Evolutionary conservation across 2,888 invertebrate genomes (phyloP).

Genomic region (Spilosoma lubricipeda): DNA sequence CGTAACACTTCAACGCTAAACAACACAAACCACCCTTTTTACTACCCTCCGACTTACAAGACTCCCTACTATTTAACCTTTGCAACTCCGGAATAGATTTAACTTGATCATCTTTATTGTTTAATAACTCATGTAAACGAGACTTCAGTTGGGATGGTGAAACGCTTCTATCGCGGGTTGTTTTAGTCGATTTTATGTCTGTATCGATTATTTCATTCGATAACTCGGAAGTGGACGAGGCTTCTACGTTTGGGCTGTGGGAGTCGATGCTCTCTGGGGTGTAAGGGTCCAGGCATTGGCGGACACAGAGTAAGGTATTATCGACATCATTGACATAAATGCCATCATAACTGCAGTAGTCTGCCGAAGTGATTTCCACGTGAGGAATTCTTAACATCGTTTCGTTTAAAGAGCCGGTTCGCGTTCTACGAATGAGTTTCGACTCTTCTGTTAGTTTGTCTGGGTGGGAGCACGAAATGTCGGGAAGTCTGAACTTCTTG

Average conservation of each 20-base stretch:
- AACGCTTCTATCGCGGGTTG: constrained; percentile 79
- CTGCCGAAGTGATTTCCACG: constrained; percentile 84
- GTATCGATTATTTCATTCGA: constrained; percentile 63
- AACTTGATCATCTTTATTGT: constrained; percentile 53
- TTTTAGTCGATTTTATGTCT: constrained; percentile 59
- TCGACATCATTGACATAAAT: constrained; percentile 86
- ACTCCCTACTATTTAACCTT: constrained; percentile 75
- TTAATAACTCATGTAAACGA: constrained; percentile 83
- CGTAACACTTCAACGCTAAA: constrained; percentile 77
- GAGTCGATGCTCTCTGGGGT: constrained; percentile 94
- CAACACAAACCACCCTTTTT: constrained; percentile 74
- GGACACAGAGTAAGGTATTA: constrained; percentile 75
- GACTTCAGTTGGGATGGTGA: constrained; percentile 88
- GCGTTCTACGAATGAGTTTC: constrained; percentile 56
- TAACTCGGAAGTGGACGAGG: constrained; percentile 64
- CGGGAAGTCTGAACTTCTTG: constrained; percentile 48
- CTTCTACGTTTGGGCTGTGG: constrained; percentile 88
- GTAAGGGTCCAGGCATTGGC: constrained; percentile 88
- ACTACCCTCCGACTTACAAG: constrained; percentile 73
- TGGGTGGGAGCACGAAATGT: constrained; percentile 49
- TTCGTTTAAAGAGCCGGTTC: constrained; percentile 76
- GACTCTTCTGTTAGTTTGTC: constrained; percentile 55
- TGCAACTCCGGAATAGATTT: constrained; percentile 65
- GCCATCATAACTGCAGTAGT: constrained; percentile 71
- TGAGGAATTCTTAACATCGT: constrained; percentile 71